These are phyloP conservation scores for Scaptomyza graminum DNA, from an alignment of 1,140 invertebrate species.

Conservation along the genomic window DNA sequence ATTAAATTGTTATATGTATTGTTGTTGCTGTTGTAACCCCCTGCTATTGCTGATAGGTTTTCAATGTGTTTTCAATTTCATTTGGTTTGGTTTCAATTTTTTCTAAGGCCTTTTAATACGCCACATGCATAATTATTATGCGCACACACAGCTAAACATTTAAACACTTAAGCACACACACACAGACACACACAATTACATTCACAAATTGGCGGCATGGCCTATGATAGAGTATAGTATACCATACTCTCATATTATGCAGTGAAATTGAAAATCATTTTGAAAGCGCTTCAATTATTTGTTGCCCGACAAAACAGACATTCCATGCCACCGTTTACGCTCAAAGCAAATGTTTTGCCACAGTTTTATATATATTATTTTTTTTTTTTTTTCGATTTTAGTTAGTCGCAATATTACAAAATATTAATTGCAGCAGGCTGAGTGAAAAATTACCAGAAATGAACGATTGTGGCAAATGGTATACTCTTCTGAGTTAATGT, in stretches of 20 bases:
- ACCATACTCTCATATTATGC: constrained; percentile 24
- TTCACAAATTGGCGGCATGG: constrained; percentile 36
- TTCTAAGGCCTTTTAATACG: constrained; percentile 73
- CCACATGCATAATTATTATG: constrained; percentile 75
- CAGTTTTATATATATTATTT: constrained; percentile 39
- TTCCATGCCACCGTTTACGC: constrained; percentile 68
- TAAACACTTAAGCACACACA: constrained; percentile 5
- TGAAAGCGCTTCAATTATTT: constrained; percentile 77
- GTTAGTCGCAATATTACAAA: constrained; percentile 70
- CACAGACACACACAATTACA: constrained; percentile 8
- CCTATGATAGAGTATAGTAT: constrained; percentile 38
- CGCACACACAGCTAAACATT: constrained; percentile 21
- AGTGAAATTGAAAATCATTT: constrained; percentile 80
- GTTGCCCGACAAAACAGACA: constrained; percentile 54
- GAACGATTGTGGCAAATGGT: constrained; percentile 5
- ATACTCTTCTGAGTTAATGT: constrained; percentile 2
- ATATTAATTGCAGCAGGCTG: constrained; percentile 68
- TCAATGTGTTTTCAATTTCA: constrained; percentile 76
- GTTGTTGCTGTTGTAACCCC: neutral
- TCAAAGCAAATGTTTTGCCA: constrained; percentile 68
- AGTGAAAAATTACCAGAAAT: constrained; percentile 44
- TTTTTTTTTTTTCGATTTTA: constrained; percentile 31
- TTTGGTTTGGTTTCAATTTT: constrained; percentile 34
- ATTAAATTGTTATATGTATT: constrained; percentile 34
- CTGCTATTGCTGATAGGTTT: constrained; percentile 30